Conservation (phyloP, 2,113 vertebrate species). For the Pristiophorus japonicus region DNA sequence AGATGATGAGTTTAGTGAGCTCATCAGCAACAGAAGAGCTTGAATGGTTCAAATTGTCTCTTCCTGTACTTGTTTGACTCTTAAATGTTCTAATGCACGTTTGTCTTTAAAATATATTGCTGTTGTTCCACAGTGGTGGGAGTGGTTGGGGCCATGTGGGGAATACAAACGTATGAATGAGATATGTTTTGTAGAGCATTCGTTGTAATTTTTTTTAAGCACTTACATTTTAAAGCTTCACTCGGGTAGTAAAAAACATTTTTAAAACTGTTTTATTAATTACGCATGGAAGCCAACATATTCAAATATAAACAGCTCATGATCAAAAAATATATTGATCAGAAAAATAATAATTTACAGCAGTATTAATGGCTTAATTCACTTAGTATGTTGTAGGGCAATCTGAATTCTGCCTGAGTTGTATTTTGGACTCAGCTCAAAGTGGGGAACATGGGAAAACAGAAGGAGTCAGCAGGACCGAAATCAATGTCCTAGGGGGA, state of each 20-base stretch:
- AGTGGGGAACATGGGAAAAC: neutral
- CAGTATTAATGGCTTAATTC: neutral
- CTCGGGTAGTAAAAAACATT: neutral
- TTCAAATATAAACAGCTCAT: neutral
- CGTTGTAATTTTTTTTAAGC: neutral
- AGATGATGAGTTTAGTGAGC: neutral
- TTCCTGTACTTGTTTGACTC: neutral
- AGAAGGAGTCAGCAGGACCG: neutral
- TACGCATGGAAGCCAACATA: neutral
- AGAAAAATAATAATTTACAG: neutral
- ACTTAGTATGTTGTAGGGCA: neutral
- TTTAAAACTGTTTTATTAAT: neutral
- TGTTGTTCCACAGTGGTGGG: neutral
- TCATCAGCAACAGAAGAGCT: neutral
- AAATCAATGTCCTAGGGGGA: no score
- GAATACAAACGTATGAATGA: neutral
- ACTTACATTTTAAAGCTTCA: neutral
- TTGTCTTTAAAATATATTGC: neutral
- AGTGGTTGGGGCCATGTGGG: neutral
- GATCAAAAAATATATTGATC: neutral
- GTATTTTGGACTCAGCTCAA: neutral
- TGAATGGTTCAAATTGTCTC: neutral
- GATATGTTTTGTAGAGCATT: neutral
- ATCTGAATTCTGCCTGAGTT: neutral
- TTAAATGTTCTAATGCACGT: neutral